Base-by-base conservation (phyloP, 2,888 invertebrate species). In the Campoplex nolae region DNA sequence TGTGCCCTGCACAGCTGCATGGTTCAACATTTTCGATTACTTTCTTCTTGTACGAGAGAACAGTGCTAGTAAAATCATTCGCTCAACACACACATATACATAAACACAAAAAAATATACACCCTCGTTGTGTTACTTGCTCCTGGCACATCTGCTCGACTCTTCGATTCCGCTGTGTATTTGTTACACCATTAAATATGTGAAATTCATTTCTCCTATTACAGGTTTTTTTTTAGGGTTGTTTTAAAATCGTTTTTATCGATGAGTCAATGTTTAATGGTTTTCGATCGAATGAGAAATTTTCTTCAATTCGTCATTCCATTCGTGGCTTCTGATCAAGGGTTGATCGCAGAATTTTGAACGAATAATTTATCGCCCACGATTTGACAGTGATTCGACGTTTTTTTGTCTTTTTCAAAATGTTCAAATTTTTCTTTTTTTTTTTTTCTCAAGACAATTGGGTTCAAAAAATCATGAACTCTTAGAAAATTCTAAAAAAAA, bases 1-100 rank as follows among this genome's bases (percentile, higher is more conserved):
- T 81, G 77, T 42, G 28, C 18, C 35, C 18, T 32, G 82, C 81
- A 71, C 87, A 87, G 84, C 87, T 87, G 87, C 87, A 54, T 38
- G n/a, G 65, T 58, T 73, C 80, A 73, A 48, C 73, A 65, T 83
- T 77, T 65, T 71, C 74, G 73, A 81, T 81, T 71, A 83, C 70
- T 38, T 45, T 32, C 18, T 42, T 77, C 38, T 56, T 13, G 38
- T 51, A 32, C 48, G 13, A 16, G 65, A 28, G 62, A 23, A 32
- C 54, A 32, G 54, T 42, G 32, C 42, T 38, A 45, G 79, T 71
- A 51, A 38, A 71, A 76, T 83, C 83, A 54, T 75, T 67, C 67
- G 13, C 18, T 48, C 13, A 13, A n/a, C 71, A 42, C 67, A 54
- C 79, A 79, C 23, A 23, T 75, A 79, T 48, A 48, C n/a, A 18